Conservation (phyloP, 2,888 invertebrate species). For the Napeogenes sylphis region DNA sequence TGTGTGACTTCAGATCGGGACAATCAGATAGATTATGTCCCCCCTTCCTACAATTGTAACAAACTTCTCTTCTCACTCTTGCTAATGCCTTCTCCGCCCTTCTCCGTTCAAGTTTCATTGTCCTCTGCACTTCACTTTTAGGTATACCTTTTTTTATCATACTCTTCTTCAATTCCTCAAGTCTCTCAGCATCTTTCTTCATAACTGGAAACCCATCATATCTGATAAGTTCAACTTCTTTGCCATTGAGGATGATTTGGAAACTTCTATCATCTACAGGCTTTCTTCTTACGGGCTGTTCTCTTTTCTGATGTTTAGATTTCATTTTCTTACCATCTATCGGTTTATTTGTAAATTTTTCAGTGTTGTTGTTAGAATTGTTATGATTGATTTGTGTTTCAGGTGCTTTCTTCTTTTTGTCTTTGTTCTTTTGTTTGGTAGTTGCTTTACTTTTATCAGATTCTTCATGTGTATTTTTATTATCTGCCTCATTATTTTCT, state of each 20-base stretch:
- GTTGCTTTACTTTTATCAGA: neutral
- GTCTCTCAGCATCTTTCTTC: slow-evolving; percentile 82
- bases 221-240: slow-evolving; percentile 78
- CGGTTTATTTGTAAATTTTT: slow-evolving; percentile 7
- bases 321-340: slow-evolving; percentile 23
- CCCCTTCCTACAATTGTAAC: slow-evolving; percentile 86
- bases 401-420: slow-evolving; percentile 22
- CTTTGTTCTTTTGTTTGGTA: slow-evolving; percentile 1
- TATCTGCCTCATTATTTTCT: slow-evolving; percentile 14
- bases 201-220: slow-evolving; percentile 85
- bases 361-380: slow-evolving; percentile 20
- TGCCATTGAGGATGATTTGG: slow-evolving; percentile 80
- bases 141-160: slow-evolving; percentile 83
- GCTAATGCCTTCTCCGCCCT: slow-evolving; percentile 84
- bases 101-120: slow-evolving; percentile 83
- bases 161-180: slow-evolving; percentile 78
- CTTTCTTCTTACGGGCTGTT: slow-evolving; percentile 65
- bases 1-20: slow-evolving; percentile 80
- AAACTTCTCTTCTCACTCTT: slow-evolving; percentile 82
- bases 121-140: slow-evolving; percentile 80
- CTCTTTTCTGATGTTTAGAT: slow-evolving; percentile 35
- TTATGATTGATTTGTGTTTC: slow-evolving; percentile 13
- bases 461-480: slow-evolving; percentile 2
- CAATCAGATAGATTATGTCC: slow-evolving; percentile 91
- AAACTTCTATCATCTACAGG: slow-evolving; percentile 63